phyloP scores from a whole-genome alignment of 2,113 vertebrate genomes.

The Otis tarda region DNA sequence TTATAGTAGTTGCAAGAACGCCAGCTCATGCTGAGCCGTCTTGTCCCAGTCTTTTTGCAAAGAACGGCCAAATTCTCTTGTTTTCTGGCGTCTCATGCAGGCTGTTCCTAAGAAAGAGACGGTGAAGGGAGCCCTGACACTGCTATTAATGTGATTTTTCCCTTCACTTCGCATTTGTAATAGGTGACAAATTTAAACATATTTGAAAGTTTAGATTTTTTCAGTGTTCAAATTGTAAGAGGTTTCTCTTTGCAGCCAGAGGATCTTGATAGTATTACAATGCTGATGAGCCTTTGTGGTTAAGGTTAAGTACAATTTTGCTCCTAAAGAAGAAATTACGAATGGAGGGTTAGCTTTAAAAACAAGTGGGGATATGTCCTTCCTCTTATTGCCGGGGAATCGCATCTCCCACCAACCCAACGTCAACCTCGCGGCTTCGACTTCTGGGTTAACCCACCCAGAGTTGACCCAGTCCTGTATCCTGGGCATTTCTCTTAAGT shows the following conservation, averaged over 20 bases:
- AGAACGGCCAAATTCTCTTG: background rate
- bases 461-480: background rate
- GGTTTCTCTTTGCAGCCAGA: background rate
- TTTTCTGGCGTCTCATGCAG: background rate
- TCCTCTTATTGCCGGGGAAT: background rate
- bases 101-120: background rate
- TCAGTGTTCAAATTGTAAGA: background rate
- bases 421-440: accelerated
- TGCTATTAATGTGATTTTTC: background rate
- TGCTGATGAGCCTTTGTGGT: background rate
- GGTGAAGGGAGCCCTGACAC: background rate
- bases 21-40: background rate
- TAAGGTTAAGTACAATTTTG: background rate
- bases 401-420: background rate
- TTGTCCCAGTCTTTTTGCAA: background rate
- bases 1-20: background rate
- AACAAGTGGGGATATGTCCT: background rate
- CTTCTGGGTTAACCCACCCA: background rate
- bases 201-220: background rate
- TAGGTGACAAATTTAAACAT: background rate
- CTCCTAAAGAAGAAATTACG: background rate
- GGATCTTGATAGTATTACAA: background rate
- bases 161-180: background rate
- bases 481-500: background rate
- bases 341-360: background rate